Conservation (phyloP, 2,888 invertebrate genomes). For the Ornithoptera alexandrae region DNA sequence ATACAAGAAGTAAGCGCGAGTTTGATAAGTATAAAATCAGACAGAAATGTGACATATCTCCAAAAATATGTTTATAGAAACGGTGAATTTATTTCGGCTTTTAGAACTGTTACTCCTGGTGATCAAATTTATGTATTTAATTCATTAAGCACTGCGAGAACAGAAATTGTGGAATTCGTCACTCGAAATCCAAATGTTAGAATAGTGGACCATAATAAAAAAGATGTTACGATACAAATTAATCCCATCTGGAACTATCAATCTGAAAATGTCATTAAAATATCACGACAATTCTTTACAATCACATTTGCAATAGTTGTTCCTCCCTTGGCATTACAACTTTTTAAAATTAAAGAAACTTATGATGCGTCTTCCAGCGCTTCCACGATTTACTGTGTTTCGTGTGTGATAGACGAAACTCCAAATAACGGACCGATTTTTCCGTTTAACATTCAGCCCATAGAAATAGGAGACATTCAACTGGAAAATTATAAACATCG, state of each 20-base stretch:
- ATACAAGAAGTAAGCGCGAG: slow-evolving; percentile 64
- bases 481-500: slow-evolving; percentile 90
- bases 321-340: slow-evolving; percentile 86
- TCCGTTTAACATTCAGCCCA: slow-evolving; percentile 79
- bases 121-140: slow-evolving; percentile 89
- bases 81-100: slow-evolving; percentile 62
- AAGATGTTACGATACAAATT: slow-evolving; percentile 69
- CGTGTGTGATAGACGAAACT: slow-evolving; percentile 52
- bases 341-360: slow-evolving; percentile 79
- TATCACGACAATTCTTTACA: slow-evolving; percentile 77
- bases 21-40: slow-evolving; percentile 85
- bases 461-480: slow-evolving; percentile 89
- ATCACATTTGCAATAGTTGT: slow-evolving; percentile 87
- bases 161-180: slow-evolving; percentile 87
- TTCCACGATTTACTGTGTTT: slow-evolving; percentile 56
- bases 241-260: slow-evolving; percentile 66
- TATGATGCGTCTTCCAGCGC: slow-evolving; percentile 57
- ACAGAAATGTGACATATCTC: slow-evolving; percentile 82
- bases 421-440: slow-evolving; percentile 39
- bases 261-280: slow-evolving; percentile 50
- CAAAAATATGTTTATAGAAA: slow-evolving; percentile 66
- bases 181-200: slow-evolving; percentile 85
- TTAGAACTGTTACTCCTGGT: slow-evolving; percentile 75
- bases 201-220: slow-evolving; percentile 83
- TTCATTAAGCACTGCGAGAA: slow-evolving; percentile 87